Base-by-base conservation (phyloP, 2,797 vertebrate species). In the Brotula barbata region DNA sequence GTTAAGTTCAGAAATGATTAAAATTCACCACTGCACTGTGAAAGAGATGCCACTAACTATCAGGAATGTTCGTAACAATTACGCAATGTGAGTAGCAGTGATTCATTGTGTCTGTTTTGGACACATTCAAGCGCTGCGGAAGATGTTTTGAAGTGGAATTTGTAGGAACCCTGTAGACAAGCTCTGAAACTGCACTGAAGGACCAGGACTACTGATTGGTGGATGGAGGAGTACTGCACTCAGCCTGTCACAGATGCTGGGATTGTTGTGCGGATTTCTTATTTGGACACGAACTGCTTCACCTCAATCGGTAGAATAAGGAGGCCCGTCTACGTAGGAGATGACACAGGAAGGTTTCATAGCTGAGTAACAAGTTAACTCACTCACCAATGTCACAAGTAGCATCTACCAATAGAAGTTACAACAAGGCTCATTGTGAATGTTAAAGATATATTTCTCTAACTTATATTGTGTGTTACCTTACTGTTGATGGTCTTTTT, bases 101-200 rank as follows among this genome's bases (percentile, higher is more conserved):
- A 59, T 34, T 16, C 13, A 31, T 20, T 19, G 44, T 11, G 25
- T 41, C 28, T 53, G 51, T 59, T 28, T 56, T 46, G 28, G n/a
- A 46, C 58, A 46, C 57, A 37, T 33, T 36, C 37, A 63, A 19
- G 45, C 39, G 47, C 28, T 36, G 49, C 47, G 43, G 46, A 57
- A 16, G 52, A 71, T 21, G 41, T 64, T 74, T 67, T 56, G 34
- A 58, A 50, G 41, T 44, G 12, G 25, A 8, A 4, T 28, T 4
- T 28, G 25, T 4, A 8, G 25, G 40, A 68, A 39, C 21, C 45
- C 61, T 60, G 72, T 76, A 52, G 71, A 73, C 14, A 19, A 75
- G 63, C 46, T 69, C 56, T 57, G 67, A 77, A 22, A 22, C 56
- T 79, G 76, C 82, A 84, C 85, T 85, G 77, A 83, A 12, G 9